Base-by-base conservation (phyloP, 2,797 vertebrate species). In the Melanotaenia boesemani region DNA sequence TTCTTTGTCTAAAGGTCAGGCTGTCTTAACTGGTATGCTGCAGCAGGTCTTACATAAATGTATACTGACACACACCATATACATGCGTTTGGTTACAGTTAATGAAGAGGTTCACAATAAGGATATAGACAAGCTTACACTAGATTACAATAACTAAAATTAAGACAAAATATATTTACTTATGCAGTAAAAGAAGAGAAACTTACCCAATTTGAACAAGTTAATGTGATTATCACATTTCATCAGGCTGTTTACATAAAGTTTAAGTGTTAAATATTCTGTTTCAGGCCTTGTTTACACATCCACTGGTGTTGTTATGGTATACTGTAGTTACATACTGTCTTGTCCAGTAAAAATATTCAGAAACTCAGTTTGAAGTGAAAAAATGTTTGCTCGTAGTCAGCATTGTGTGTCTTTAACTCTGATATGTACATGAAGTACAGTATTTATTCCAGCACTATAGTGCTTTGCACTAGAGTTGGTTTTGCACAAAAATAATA, bases 1-100 rank as follows among this genome's bases (percentile, higher is more conserved):
- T 1, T 32, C 54, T 81, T 5, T 20, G 15, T 67, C 26, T 82
- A 74, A 79, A 74, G 77, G 80, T 75, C 63, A 74, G n/a, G 37
- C 68, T 44, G 16, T 39, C 57, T 70, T 72, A 70, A 78, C 83
- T 84, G 56, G 56, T 55, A 26, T 75, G 52, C 72, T 55, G 57
- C 34, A 64, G 46, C 46, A 26, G 37, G 26, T 28, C 59, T 64
- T 52, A 69, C 37, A 48, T 24, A 63, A 63, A 54, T 46, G 54
- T 48, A 57, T 4, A 44, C 41, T 58, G 34, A 44, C 34, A 72
- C 20, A 70, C 37, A 48, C 13, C 7, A 24, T 70, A n/a, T 63
- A 32, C 6, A 36, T 62, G 52, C 34, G 22, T 16, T 22, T 76
- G 24, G 32, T 50, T 34, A 61, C 36, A 61, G n/a, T 44, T 20